Base-by-base conservation (phyloP, 2,113 vertebrate genomes). In the Salvelinus sp. region DNA sequence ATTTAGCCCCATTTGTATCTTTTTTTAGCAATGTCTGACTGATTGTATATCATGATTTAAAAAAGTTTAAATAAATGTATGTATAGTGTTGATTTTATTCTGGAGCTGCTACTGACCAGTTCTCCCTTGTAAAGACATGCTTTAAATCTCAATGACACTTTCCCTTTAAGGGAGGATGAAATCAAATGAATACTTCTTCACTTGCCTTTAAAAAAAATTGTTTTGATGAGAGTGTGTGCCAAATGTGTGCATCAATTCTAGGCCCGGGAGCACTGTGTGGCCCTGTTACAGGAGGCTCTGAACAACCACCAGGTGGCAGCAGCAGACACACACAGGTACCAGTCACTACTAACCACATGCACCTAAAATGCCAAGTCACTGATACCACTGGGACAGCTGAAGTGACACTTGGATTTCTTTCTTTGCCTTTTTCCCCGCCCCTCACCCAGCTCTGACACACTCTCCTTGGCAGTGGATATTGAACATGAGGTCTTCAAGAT, bases 231-330 rank as follows among this genome's bases (percentile, higher is more conserved):
- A 44, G 7, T 60, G 57, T 58, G 57, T 6, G 20, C 20, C 22
- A 23, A 72, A 67, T 60, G 62, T 70, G 23, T 50, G 12, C 57
- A 16, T 72, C 2, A 79, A 1, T 91, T 87, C 74, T 89, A 99
- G 97, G 95, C 95, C 73, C 93, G 97, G 76, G 97, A 99, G 75
- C 95, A 99, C 90, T 99, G 98, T 81, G 85, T 98, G 83, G 80
- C 87, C 77, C 96, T 97, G 63, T 85, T 99, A 87, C 93, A 96
- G 85, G 96, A 96, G 82, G 94, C 94, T 2, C 84, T 98, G 71
- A 88, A 76, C 58, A 86, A 74, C 87, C 96, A 96, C 81, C 86
- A 85, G 80, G 88, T 91, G 76, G 89, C 89, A 78, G 89, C 88
- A 80, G 87, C 76, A 47, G 38, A 82, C 28, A 3, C 78, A 68